phyloP scores from a whole-genome alignment of 2,113 vertebrate genomes.

The Ptilonorhynchus violaceus region DNA sequence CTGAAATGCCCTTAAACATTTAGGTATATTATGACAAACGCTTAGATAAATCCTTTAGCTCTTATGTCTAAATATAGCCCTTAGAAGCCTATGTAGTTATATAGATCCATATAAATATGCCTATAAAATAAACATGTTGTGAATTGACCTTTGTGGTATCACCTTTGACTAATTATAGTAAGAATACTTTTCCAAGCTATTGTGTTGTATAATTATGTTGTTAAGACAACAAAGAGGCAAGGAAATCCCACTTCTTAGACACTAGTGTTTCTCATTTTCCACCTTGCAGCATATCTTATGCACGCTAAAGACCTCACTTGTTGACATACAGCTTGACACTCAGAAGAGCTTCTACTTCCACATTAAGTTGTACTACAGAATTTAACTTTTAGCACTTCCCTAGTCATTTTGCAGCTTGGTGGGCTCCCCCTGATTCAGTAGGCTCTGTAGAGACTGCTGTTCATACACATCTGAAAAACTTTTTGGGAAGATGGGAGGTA shows the following conservation, averaged over 20 bases:
- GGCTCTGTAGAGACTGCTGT: not conserved
- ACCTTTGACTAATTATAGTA: not conserved
- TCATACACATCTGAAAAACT: not conserved
- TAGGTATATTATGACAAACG: not conserved
- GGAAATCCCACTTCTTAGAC: not conserved
- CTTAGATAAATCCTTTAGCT: not conserved
- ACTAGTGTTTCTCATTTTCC: not conserved
- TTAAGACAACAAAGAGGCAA: not conserved
- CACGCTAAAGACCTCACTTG: not conserved
- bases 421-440: not conserved
- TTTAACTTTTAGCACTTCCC: not conserved
- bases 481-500: not conserved
- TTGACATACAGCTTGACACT: not conserved
- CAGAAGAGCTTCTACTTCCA: not conserved
- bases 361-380: not conserved
- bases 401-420: not conserved
- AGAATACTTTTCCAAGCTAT: not conserved
- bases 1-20: not conserved
- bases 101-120: accelerated
- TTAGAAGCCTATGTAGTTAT: not conserved
- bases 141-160: not conserved
- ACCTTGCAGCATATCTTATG: not conserved
- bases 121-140: not conserved
- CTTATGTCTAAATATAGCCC: not conserved
- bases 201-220: not conserved